Conservation (phyloP, 2,797 vertebrate genomes). For the Protosalanx chinensis region DNA sequence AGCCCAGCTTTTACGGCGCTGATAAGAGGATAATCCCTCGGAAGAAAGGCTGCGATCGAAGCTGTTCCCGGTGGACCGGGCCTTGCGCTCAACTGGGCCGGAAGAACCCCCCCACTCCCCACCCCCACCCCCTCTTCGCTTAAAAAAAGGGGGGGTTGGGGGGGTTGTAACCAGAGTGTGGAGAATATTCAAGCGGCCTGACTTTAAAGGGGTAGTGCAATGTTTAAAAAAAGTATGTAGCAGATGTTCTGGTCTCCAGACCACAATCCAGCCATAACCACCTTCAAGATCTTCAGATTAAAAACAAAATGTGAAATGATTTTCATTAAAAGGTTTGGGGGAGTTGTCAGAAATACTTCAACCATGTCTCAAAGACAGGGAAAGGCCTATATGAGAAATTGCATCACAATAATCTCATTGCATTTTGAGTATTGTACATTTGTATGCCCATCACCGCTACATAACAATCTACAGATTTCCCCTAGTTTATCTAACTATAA, state of each 20-base stretch:
- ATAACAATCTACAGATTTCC: background rate
- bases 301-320: no score
- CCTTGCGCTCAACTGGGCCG: constrained; percentile 62
- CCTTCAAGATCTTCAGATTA: no score
- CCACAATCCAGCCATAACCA: no score
- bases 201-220: constrained; percentile 28
- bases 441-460: constrained; percentile 24
- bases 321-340: no score
- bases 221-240: constrained; percentile 37
- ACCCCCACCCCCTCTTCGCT: constrained; percentile 25
- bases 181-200: constrained; percentile 67
- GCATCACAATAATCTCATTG: background rate
- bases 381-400: background rate
- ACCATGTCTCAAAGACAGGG: background rate
- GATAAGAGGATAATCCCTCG: constrained; percentile 81
- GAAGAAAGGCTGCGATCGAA: constrained; percentile 74
- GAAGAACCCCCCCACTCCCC: constrained; percentile 45
- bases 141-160: constrained; percentile 39
- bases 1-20: constrained; percentile 69
- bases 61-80: constrained; percentile 55
- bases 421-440: background rate
- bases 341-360: no score
- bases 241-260: constrained; percentile 24
- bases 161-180: constrained; percentile 46
- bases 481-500: no score